Conservation (phyloP, 2,888 invertebrate genomes). For the Eucera pruinosa region DNA sequence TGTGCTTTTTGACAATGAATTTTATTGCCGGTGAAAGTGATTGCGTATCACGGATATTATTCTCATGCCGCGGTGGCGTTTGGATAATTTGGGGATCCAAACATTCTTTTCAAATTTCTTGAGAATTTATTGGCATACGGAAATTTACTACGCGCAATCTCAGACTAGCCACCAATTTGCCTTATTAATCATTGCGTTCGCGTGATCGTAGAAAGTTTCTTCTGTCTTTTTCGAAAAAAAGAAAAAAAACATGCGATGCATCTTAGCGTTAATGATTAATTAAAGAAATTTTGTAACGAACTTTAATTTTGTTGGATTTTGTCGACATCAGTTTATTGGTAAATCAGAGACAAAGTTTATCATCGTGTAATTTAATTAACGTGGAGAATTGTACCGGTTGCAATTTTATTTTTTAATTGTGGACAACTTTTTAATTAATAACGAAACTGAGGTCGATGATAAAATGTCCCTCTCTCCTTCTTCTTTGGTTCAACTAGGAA, state of each 20-base stretch:
- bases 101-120: conserved; percentile 23
- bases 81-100: neutral
- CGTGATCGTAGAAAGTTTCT: conserved; percentile 21
- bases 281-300: too few species aligned
- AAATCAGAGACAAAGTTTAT: too few species aligned
- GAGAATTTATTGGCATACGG: conserved; percentile 14
- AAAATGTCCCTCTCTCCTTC: neutral
- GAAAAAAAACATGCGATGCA: neutral
- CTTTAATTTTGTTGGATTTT: too few species aligned
- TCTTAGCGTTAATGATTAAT: neutral
- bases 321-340: too few species aligned
- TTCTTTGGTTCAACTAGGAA: neutral
- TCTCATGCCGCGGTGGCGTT: conserved; percentile 12
- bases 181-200: conserved; percentile 5
- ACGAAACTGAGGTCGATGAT: neutral
- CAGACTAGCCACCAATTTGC: conserved; percentile 2
- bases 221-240: neutral
- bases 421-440: conserved; percentile 7
- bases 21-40: conserved; percentile 50
- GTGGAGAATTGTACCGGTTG: neutral
- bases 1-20: conserved; percentile 31
- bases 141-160: conserved; percentile 10
- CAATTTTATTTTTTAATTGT: neutral
- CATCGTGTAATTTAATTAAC: too few species aligned
- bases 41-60: conserved; percentile 33